phyloP scores from a whole-genome alignment of 2,113 vertebrate genomes.

The Pelusios castaneus region DNA sequence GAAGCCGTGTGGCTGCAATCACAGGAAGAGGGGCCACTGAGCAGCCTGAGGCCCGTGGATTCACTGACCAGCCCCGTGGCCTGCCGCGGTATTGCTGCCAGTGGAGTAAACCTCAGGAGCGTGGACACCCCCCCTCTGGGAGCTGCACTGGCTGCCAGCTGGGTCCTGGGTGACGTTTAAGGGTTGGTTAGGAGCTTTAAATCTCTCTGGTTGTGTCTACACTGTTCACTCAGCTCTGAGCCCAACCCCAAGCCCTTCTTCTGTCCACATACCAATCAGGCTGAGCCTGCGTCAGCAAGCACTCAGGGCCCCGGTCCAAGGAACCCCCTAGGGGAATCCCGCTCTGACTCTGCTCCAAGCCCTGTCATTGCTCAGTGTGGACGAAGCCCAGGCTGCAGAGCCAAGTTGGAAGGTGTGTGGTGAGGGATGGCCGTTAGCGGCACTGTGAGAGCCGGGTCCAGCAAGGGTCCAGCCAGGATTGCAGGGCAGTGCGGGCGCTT shows the following conservation, averaged over 20 bases:
- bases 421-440: too few species aligned
- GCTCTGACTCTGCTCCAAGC: too few species aligned
- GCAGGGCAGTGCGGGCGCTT: too few species aligned
- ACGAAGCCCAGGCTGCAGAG: too few species aligned
- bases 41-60: background rate
- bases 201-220: background rate
- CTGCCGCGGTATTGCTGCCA: background rate
- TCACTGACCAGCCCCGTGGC: background rate
- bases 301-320: background rate
- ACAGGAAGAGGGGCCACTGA: background rate
- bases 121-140: background rate
- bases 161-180: background rate
- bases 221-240: background rate
- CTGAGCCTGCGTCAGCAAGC: background rate
- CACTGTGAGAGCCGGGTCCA: too few species aligned
- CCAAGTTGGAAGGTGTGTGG: too few species aligned
- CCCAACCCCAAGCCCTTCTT: background rate
- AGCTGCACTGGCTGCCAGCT: background rate
- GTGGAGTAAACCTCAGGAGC: too few species aligned
- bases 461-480: too few species aligned
- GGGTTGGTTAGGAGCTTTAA: background rate
- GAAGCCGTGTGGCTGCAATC: too few species aligned
- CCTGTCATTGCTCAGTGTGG: too few species aligned
- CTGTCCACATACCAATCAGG: background rate
- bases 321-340: too few species aligned